Evolutionary conservation across 2,888 invertebrate species (phyloP).

Genomic region (Minunthozetes semirufus): DNA sequence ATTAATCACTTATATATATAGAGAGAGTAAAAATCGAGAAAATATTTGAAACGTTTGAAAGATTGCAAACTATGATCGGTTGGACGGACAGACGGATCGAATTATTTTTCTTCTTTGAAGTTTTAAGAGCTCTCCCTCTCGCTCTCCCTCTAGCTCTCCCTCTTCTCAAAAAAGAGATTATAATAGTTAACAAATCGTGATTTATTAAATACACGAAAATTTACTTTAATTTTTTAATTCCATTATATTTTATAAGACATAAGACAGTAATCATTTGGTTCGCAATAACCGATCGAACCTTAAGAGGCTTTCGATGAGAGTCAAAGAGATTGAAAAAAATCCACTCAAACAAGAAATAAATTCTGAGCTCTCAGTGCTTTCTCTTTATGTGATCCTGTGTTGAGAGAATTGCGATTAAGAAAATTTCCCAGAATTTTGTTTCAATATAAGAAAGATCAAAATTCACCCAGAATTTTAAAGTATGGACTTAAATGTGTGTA

Average conservation of each 20-base stretch:
- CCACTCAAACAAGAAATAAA: background rate
- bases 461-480: background rate
- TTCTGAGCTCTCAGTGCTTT: background rate
- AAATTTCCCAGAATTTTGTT: too few relatives aligned
- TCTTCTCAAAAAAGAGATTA: constrained; percentile 5
- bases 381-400: background rate
- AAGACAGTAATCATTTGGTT: background rate
- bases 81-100: constrained; percentile 16
- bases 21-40: constrained; percentile 2
- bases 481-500: too few relatives aligned
- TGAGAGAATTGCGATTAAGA: too few relatives aligned
- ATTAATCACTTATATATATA: constrained; percentile 25
- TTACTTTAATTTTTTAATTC: constrained; percentile 31
- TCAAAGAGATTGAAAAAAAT: background rate
- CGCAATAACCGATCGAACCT: background rate
- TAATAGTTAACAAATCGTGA: constrained; percentile 28
- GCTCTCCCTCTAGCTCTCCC: background rate
- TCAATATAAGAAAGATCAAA: background rate
- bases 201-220: constrained; percentile 31
- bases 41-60: background rate
- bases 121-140: background rate
- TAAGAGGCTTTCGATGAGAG: constrained; percentile 1
- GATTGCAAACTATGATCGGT: constrained; percentile 15
- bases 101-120: background rate
- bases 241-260: constrained; percentile 27